Percentiles rank a stretch among this genome's conserved stretches.
Conservation (phyloP, 2,797 vertebrate genomes). For the Gambusia yucatana region DNA sequence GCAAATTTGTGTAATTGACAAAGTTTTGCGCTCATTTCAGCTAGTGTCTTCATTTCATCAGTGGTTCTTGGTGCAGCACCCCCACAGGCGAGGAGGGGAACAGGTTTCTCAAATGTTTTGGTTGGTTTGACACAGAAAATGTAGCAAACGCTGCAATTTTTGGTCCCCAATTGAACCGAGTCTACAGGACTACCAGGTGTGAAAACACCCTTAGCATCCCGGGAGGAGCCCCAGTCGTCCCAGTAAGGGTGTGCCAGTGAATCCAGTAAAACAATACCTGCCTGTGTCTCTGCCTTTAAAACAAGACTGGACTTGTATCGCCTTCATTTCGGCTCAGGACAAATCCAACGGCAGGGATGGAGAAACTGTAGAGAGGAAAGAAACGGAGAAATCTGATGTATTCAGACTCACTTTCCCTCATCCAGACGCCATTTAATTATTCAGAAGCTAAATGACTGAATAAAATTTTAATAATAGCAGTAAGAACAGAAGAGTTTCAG, state of each 20-base stretch:
- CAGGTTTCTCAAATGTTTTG: too few species aligned
- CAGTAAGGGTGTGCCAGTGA: conserved; percentile 51
- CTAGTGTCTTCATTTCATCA: too few species aligned
- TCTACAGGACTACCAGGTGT: too few species aligned
- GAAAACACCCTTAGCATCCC: not conserved
- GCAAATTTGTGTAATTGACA: too few species aligned
- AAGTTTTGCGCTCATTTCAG: too few species aligned
- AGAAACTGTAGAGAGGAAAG: conserved; percentile 9
- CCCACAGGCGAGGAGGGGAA: too few species aligned
- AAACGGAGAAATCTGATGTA: conserved; percentile 17
- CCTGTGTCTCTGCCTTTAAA: conserved; percentile 43
- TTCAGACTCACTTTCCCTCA: not conserved
- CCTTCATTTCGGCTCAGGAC: conserved; percentile 15
- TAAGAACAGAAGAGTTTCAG: not conserved
- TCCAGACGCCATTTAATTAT: not conserved
- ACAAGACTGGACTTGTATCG: conserved; percentile 66
- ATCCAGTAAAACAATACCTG: conserved; percentile 55
- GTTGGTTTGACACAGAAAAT: too few species aligned
- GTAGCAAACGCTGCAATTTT: too few species aligned
- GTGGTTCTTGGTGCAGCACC: too few species aligned
- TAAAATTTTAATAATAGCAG: not conserved
- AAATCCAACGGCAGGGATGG: not conserved
- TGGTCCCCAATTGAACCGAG: too few species aligned
- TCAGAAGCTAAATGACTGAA: not conserved
- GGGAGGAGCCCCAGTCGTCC: not conserved